Base-by-base conservation (phyloP, 1,140 invertebrate genomes). In the Drosophila saltans region DNA sequence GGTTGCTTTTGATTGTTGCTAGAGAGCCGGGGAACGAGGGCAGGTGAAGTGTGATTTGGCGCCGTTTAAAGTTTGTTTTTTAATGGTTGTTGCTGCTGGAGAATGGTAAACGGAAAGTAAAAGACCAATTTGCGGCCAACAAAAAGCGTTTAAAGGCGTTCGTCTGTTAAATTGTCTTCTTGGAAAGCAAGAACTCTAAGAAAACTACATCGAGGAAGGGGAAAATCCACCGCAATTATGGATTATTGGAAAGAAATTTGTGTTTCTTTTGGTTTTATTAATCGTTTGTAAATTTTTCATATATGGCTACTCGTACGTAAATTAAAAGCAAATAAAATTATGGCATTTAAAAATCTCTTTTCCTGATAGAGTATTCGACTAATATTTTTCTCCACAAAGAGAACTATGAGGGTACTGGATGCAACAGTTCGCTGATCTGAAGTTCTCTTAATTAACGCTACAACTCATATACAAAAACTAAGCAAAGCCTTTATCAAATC, bases 401-500 rank as follows among this genome's bases (percentile, higher is more conserved):
- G 11, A 16, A 26, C 45, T 52, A 8, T 24, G 8, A 26, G 2
- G 45, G 21, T 3, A 26, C 1, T 21, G 21, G 8, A 5, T 0
- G 45, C 21, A 45, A 45, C 43, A 45, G 43, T 45, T 21, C 43
- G 16, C 1, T 52, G 8, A 52, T 26, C 8, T 52, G 6, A 52
- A 52, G 45, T 52, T 26, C 8, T 10, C 45, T 26, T 26, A 26
- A 52, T 52, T 26, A 26, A 26, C 24, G 21, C 21, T 24, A 24
- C 6, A 48, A 24, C 61, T 1, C 30, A 33, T 30, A 28, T 9
- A 33, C 26, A 30, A 10, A 60, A 66, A 48, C 43, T 59, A 45
- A 52, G 9, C 21, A 67, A 72, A 21, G 66, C 24, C 80, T 81
- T 89, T 84, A 88, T 89, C 84, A 88, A 89, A 84, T 84, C 84